Evolutionary conservation across 2,888 invertebrate species (phyloP), one percentile per base, ranked within the genome.

Genomic region (Calliopum simillimum): DNA sequence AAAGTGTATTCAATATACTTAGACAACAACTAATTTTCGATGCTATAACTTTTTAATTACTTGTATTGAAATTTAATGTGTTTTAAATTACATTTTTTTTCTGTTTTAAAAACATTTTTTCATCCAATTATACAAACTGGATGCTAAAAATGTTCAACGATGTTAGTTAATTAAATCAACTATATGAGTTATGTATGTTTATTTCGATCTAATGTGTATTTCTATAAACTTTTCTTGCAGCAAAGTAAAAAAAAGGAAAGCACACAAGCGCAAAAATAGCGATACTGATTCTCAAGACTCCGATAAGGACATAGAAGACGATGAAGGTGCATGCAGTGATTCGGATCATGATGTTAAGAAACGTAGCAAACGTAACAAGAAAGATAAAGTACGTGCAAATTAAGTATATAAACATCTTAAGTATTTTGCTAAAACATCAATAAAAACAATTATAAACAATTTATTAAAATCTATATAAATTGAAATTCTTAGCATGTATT

Each of bases 231-330:
- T 71, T 81, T 81, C 72, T 83, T 84, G 76, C 80, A 82, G 83
- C 79, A 85, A 84, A 71, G 81, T 84, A 43, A 85, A 89, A 84
- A 89, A 89, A 86, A 90, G 89, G 79, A 88, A 89, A 62, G 88
- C 89, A 49, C 88, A 88, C 69, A 90, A 89, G 41, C 87, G 87
- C 6, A 88, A 88, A 76, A 85, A 74, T 8, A 89, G 88, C 41
- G 87, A 87, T 70, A 81, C 82, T 11, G 88, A 81, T 43, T 88
- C 88, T 63, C 78, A 69, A 76, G 88, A 87, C 69, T 81, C 79
- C 63, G 83, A 83, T 23, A 81, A 87, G 6, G 87, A 87, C 63
- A 79, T 79, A 67, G 81, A 82, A 51, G 87, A 88, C 84, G 83
- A 84, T 68, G 85, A n/a, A 14, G 77, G 75, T 12, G 75, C 69